These are phyloP conservation scores for Acanthococcus lagerstroemiae DNA, from an alignment of 2,888 invertebrate species.

Conservation along the genomic window DNA sequence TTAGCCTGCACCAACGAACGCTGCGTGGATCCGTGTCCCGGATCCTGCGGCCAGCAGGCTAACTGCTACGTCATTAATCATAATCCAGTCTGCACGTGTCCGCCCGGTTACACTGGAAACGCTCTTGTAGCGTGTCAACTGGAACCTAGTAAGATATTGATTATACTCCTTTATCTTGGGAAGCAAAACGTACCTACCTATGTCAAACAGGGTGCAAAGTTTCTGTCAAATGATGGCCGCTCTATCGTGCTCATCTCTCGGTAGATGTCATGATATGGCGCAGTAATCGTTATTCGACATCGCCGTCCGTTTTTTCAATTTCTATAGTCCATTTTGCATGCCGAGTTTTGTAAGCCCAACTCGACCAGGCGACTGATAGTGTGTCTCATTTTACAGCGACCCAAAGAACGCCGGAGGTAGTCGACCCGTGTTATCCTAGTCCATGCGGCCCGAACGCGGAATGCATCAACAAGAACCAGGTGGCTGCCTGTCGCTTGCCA, in stretches of 20 bases:
- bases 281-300: no score
- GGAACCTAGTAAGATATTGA: conserved; percentile 42
- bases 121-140: conserved; percentile 59
- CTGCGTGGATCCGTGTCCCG: conserved; percentile 40
- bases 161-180: no score
- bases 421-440: conserved; percentile 66
- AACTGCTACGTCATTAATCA: conserved; percentile 54
- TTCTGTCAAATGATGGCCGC: no score
- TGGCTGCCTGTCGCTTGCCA: conserved; percentile 77
- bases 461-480: conserved; percentile 69
- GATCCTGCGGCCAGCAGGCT: conserved; percentile 41
- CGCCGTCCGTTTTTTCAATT: no score
- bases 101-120: conserved; percentile 61
- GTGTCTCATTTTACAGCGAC: conserved; percentile 45
- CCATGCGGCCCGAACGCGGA: conserved; percentile 79
- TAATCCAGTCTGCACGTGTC: conserved; percentile 53
- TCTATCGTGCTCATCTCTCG: no score
- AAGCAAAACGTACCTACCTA: no score
- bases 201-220: no score
- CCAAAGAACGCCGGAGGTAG: conserved; percentile 51
- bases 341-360: no score
- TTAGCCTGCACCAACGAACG: conserved; percentile 40
- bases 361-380: no score
- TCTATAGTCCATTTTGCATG: no score
- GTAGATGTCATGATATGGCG: no score